phyloP scores from a whole-genome alignment of 1,140 invertebrate genomes.

The Polyergus mexicanus region DNA sequence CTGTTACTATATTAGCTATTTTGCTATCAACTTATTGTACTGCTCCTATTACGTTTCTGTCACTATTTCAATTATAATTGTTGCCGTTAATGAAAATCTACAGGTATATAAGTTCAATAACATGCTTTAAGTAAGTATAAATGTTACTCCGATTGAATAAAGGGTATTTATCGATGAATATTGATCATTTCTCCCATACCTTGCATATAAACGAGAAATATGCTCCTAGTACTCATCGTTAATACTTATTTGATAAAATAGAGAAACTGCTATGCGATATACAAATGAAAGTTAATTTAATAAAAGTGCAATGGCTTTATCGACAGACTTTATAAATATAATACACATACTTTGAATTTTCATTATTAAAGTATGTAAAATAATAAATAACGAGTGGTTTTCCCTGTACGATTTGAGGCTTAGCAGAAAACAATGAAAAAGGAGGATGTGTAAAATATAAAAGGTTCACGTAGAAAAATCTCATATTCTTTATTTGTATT shows the following conservation, averaged over 20 bases:
- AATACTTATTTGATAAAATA: not conserved
- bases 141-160: constrained; percentile 87
- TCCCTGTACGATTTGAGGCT: not conserved
- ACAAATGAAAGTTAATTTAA: too few relatives aligned
- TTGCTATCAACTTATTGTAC: constrained; percentile 69
- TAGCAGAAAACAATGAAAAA: constrained; percentile 14
- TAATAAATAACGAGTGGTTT: constrained; percentile 6
- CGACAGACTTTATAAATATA: not conserved
- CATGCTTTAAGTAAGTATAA: constrained; percentile 86
- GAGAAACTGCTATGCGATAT: not conserved
- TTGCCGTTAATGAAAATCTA: constrained; percentile 86
- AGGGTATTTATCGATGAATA: constrained; percentile 86
- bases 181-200: constrained; percentile 35
- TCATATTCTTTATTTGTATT: constrained; percentile 70
- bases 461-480: constrained; percentile 42
- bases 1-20: constrained; percentile 43
- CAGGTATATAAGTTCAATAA: constrained; percentile 85
- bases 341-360: not conserved
- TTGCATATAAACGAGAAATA: not conserved
- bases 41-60: constrained; percentile 80
- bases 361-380: constrained; percentile 9
- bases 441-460: not conserved
- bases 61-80: constrained; percentile 84
- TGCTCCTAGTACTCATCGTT: not conserved
- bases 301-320: not conserved